Evolutionary conservation across 2,797 vertebrate genomes (phyloP), one percentile per base, ranked within the genome.

Genomic region (Lagorchestes hirsutus): DNA sequence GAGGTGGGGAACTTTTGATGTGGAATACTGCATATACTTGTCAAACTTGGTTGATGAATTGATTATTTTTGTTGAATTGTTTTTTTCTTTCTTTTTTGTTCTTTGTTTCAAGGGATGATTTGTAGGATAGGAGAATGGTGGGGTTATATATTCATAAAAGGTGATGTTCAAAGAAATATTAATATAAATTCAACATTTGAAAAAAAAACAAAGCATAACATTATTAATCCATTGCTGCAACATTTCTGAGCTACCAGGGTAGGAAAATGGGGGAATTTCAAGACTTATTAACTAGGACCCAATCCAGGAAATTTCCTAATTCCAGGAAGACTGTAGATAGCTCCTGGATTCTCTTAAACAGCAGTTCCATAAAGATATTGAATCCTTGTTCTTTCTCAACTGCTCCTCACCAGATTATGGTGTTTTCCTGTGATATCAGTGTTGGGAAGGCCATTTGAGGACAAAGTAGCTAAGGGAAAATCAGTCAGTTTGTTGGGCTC

Each of bases 321-420:
- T 46, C 3, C 9, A 14, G 22, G 55, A 67, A 93, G 16, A 55
- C 31, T 54, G 3, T 16, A 50, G 50, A 58, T 90, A 55, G 74
- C 59, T n/a, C 40, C 29, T 12, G 0, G 67, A 1, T 14, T 16
- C 31, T 91, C 52, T 67, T 9, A 28, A 5, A 1, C 1, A 28
- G 13, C 46, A 62, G 40, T 52, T 90, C 27, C 8, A 0, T 2
- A 55, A 16, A 56, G 82, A n/a, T 0, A 0, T 0, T 2, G 6
- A 52, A 5, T 52, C 2, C 28, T 5, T 10, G 82, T 1, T 14
- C 46, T 9, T 82, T 34, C 28, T 24, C 56, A 29, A 34, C 8
- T 1, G 31, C 57, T 52, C 5, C 9, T 46, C 46, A 11, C 22
- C 46, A 82, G 40, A 46, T 82, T 46, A 46, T 46, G 40, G 40